A percentile compares a stretch with the other conserved stretches of the same genome.
phyloP scores from a whole-genome alignment of 1,140 invertebrate genomes.

The Drosophila fuyamai region DNA sequence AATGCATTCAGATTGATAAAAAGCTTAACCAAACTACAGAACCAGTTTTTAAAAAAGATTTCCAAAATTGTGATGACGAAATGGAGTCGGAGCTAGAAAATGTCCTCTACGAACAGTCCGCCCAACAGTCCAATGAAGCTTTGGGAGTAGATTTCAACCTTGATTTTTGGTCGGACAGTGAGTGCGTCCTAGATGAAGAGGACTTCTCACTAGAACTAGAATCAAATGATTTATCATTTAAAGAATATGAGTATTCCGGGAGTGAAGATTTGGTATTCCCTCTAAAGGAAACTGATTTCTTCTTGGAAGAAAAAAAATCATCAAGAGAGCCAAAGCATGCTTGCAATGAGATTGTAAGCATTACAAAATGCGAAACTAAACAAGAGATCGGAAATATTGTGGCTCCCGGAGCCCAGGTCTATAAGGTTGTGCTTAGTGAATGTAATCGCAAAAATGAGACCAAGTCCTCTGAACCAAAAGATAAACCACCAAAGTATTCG shows the following conservation, averaged over 20 bases:
- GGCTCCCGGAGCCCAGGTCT: conserved; percentile 42
- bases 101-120: conserved; percentile 30
- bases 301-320: background rate
- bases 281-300: background rate
- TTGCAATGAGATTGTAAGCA: conserved; percentile 8
- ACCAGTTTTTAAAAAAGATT: background rate
- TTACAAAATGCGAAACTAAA: conserved; percentile 11
- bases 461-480: background rate
- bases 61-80: conserved; percentile 20
- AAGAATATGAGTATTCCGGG: background rate
- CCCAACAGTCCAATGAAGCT: background rate
- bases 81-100: conserved; percentile 29
- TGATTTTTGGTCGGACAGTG: conserved; percentile 5
- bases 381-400: conserved; percentile 24
- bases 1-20: conserved; percentile 42
- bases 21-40: conserved; percentile 6
- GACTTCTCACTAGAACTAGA: background rate
- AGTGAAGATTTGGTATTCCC: too few relatives aligned
- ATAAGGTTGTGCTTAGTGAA: conserved; percentile 56
- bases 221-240: background rate
- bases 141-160: background rate
- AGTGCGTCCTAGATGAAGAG: background rate
- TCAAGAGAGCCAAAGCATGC: background rate
- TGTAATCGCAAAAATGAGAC: conserved; percentile 31
- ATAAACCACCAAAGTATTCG: background rate